A percentile compares a stretch with the other conserved stretches of the same genome.
Conservation (phyloP, 2,113 vertebrate species). For the Microcebus lehilahytsara region DNA sequence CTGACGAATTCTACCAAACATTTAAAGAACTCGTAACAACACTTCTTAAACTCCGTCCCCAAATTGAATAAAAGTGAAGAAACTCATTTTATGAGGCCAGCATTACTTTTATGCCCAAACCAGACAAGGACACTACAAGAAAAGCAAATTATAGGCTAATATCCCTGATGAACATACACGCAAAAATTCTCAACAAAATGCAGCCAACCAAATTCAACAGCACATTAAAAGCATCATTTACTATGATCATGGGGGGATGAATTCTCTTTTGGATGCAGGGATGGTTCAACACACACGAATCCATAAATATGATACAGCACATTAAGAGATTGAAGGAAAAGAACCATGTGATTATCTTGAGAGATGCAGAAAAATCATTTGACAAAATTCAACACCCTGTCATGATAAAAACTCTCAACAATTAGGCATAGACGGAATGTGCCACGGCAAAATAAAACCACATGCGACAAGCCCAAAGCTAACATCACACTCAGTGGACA, state of each 20-base stretch:
- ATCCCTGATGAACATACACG: background rate
- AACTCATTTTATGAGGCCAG: background rate
- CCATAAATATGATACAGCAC: background rate
- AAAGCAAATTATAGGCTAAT: background rate
- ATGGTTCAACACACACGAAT: background rate
- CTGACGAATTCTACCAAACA: background rate
- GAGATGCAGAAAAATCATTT: background rate
- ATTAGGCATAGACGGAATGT: background rate
- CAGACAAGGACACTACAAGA: background rate
- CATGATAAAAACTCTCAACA: background rate
- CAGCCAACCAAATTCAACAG: background rate
- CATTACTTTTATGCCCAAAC: background rate
- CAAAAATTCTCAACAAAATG: background rate
- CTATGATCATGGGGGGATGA: background rate
- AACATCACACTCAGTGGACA: background rate
- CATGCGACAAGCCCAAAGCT: background rate
- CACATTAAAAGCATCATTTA: background rate
- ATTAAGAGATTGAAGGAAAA: background rate
- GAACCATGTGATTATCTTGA: background rate
- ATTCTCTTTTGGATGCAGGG: background rate
- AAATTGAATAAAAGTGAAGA: background rate
- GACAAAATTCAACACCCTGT: background rate
- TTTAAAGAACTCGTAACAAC: background rate
- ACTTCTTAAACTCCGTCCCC: background rate
- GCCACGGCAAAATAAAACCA: background rate